Percentiles rank a stretch among this genome's conserved stretches.
These are phyloP conservation scores for Istiophorus platypterus DNA, from an alignment of 2,113 vertebrate genomes.

Conservation along the genomic window DNA sequence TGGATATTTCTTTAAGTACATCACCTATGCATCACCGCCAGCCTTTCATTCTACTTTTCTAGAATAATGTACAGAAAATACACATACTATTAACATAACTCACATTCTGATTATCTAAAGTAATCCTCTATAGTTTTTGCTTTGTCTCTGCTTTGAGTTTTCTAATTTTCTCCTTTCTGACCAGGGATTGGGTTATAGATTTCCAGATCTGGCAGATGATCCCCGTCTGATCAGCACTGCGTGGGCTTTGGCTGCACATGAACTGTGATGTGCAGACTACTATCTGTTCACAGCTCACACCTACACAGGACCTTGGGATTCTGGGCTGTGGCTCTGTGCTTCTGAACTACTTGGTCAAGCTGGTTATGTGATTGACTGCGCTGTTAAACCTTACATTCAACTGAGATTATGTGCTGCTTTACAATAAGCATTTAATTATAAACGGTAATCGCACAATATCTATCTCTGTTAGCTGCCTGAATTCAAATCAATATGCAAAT, in stretches of 20 bases:
- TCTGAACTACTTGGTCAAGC: constrained; percentile 43
- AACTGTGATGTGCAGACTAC: constrained; percentile 56
- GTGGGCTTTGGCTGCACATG: constrained; percentile 69
- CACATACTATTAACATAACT: background rate
- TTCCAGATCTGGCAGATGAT: constrained; percentile 69
- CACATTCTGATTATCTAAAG: background rate
- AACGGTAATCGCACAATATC: constrained; percentile 44
- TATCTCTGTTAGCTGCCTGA: constrained; percentile 29
- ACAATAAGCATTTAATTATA: constrained; percentile 53
- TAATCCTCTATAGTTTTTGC: background rate
- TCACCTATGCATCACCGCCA: constrained; percentile 7
- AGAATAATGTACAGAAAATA: background rate
- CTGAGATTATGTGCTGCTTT: constrained; percentile 23
- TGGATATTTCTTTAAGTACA: constrained; percentile 3
- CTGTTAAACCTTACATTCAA: constrained; percentile 40
- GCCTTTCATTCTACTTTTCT: background rate
- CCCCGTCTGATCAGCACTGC: constrained; percentile 54
- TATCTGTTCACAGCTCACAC: constrained; percentile 69
- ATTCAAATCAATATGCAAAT: constrained; percentile 54
- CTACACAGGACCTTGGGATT: constrained; percentile 72
- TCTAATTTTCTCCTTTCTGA: constrained; percentile 16
- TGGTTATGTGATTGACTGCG: constrained; percentile 51
- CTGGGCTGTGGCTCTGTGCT: constrained; percentile 48
- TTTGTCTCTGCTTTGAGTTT: constrained; percentile 17
- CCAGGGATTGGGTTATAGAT: constrained; percentile 45